These are phyloP conservation scores for Metellina segmentata DNA, from an alignment of 2,888 invertebrate species.

Conservation along the genomic window DNA sequence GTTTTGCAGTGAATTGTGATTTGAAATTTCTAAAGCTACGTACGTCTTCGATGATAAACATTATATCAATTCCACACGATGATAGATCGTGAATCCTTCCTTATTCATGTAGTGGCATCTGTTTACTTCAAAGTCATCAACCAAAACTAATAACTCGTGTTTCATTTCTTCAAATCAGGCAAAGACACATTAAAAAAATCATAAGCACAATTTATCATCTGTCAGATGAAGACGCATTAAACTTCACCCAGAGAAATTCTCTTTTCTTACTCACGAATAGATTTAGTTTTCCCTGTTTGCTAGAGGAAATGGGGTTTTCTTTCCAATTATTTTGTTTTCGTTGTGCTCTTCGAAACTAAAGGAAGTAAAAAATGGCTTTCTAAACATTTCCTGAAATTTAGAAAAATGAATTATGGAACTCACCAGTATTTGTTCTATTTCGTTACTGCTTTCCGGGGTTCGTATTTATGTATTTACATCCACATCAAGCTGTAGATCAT, in stretches of 20 bases:
- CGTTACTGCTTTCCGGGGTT: not conserved
- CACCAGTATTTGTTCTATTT: slow-evolving; percentile 5
- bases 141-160: not conserved
- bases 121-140: too few relatives aligned
- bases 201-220: slow-evolving; percentile 47
- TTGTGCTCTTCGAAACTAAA: not conserved
- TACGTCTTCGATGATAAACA: too few relatives aligned
- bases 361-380: slow-evolving; percentile 1
- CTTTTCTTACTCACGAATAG: not conserved
- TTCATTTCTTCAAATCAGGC: slow-evolving; percentile 25
- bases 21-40: too few relatives aligned
- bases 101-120: too few relatives aligned
- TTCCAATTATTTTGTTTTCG: not conserved
- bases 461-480: slow-evolving; percentile 27
- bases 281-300: slow-evolving; percentile 5
- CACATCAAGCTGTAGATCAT: not conserved
- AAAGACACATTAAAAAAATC: not conserved
- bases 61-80: too few relatives aligned
- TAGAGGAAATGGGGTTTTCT: slow-evolving; percentile 34
- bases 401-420: slow-evolving; percentile 26
- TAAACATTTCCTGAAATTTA: slow-evolving; percentile 40
- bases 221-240: slow-evolving; percentile 58
- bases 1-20: too few relatives aligned
- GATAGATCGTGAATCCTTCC: too few relatives aligned
- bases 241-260: not conserved